Percentiles rank a stretch among this genome's conserved stretches.
Evolutionary conservation across 2,797 vertebrate species (phyloP).

Genomic region (Avahi laniger): DNA sequence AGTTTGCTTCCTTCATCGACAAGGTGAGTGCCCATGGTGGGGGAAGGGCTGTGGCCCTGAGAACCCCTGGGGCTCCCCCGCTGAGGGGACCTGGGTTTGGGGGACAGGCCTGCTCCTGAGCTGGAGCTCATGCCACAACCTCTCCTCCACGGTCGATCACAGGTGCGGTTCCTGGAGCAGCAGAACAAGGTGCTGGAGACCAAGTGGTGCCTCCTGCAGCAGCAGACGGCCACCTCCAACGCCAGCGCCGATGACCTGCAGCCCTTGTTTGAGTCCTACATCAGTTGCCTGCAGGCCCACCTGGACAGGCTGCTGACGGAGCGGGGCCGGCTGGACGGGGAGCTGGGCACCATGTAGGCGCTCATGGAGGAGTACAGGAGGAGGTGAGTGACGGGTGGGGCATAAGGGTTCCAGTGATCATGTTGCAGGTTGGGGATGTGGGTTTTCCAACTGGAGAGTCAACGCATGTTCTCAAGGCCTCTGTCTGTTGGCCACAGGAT

Average conservation of each 20-base stretch:
- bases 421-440: too few species aligned
- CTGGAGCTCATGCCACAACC: background rate
- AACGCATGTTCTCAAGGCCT: too few species aligned
- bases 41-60: background rate
- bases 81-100: too few species aligned
- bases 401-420: too few species aligned
- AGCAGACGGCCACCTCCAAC: conserved; percentile 77
- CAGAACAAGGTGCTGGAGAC: conserved; percentile 66
- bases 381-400: conserved; percentile 14
- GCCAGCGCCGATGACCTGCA: conserved; percentile 83
- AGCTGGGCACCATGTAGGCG: conserved; percentile 87
- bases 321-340: conserved; percentile 87
- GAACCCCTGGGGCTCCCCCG: background rate
- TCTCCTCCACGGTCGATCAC: background rate
- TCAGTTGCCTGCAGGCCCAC: conserved; percentile 88
- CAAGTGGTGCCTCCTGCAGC: conserved; percentile 63
- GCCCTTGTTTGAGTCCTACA: conserved; percentile 89
- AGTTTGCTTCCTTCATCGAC: conserved; percentile 92
- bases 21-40: conserved; percentile 86
- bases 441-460: too few species aligned
- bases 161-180: conserved; percentile 65
- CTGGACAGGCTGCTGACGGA: conserved; percentile 87
- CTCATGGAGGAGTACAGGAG: conserved; percentile 80
- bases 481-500: too few species aligned
- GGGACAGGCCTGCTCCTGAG: background rate